Evolutionary conservation across 2,888 invertebrate genomes (phyloP).

Genomic region (Arrhopalites spinosus): DNA sequence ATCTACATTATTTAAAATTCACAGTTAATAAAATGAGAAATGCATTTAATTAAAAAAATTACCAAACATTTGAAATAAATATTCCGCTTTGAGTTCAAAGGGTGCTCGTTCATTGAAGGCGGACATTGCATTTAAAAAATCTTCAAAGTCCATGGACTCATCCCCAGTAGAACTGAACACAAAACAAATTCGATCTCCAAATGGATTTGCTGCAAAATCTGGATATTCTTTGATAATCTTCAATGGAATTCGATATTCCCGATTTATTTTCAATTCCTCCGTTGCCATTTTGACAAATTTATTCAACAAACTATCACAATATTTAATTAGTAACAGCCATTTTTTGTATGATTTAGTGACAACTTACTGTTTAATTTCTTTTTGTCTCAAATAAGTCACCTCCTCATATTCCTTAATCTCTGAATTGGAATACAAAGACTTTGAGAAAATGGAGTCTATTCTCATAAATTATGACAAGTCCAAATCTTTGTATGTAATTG

Average conservation of each 20-base stretch:
- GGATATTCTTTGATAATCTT: constrained; percentile 14
- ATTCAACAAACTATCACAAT: not conserved
- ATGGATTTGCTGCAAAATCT: constrained; percentile 23
- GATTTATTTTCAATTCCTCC: not conserved
- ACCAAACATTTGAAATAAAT: constrained; percentile 25
- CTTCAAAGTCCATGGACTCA: constrained; percentile 31
- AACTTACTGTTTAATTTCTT: constrained; percentile 21
- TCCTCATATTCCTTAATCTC: constrained; percentile 12
- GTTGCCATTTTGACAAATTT: constrained; percentile 16
- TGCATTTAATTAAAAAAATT: too few species aligned
- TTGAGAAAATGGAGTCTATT: not conserved
- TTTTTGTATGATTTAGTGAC: not conserved
- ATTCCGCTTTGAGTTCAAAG: constrained; percentile 21
- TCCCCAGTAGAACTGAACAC: constrained; percentile 23
- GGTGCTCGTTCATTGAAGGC: constrained; percentile 13
- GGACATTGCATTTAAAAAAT: constrained; percentile 22
- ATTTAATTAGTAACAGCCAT: not conserved
- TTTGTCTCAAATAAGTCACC: constrained; percentile 3
- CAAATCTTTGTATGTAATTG: too few species aligned
- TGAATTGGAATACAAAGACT: not conserved
- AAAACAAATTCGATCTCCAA: constrained; percentile 6
- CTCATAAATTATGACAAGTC: too few species aligned
- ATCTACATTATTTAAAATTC: too few species aligned
- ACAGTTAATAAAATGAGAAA: not conserved
- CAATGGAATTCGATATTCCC: constrained; percentile 4